Conservation (phyloP, 1,140 invertebrate species). For the Drosophila rufa region DNA sequence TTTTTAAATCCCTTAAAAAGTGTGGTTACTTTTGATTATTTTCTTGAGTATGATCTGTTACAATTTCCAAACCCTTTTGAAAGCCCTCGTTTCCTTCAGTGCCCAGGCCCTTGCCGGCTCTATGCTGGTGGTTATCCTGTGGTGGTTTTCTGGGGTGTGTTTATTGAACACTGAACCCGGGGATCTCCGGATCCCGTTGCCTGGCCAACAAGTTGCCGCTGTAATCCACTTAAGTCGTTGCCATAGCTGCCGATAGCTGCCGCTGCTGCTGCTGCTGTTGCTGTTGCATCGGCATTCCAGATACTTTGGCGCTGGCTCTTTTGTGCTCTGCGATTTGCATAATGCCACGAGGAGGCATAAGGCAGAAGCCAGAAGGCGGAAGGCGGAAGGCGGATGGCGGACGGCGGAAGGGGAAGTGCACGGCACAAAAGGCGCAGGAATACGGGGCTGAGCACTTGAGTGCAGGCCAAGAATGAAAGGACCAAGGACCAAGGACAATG, state of each 20-base stretch:
- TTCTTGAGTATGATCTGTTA: not conserved
- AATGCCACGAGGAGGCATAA: conserved; percentile 43
- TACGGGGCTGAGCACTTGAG: conserved; percentile 27
- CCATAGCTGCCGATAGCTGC: conserved; percentile 28
- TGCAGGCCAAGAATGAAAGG: conserved; percentile 33
- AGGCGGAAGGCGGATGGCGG: not conserved
- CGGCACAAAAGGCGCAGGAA: conserved; percentile 16
- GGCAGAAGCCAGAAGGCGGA: conserved; percentile 1
- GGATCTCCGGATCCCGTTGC: conserved; percentile 40
- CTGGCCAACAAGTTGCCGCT: conserved; percentile 60
- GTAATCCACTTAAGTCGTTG: conserved; percentile 62
- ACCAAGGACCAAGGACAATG: conserved; percentile 35
- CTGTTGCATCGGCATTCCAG: conserved; percentile 43
- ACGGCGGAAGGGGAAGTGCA: conserved; percentile 8
- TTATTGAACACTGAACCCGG: conserved; percentile 56
- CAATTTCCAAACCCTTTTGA: not conserved
- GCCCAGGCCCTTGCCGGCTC: not conserved
- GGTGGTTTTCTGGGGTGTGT: conserved; percentile 28
- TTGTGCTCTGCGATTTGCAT: conserved; percentile 55
- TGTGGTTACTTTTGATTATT: too few relatives aligned
- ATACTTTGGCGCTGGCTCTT: conserved; percentile 48
- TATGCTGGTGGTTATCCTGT: conserved; percentile 26
- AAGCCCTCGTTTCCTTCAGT: not conserved
- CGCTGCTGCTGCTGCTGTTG: conserved; percentile 1
- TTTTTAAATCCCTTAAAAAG: too few relatives aligned